Base-by-base conservation (phyloP, 2,888 invertebrate species). In the Yponomeuta malinellus region DNA sequence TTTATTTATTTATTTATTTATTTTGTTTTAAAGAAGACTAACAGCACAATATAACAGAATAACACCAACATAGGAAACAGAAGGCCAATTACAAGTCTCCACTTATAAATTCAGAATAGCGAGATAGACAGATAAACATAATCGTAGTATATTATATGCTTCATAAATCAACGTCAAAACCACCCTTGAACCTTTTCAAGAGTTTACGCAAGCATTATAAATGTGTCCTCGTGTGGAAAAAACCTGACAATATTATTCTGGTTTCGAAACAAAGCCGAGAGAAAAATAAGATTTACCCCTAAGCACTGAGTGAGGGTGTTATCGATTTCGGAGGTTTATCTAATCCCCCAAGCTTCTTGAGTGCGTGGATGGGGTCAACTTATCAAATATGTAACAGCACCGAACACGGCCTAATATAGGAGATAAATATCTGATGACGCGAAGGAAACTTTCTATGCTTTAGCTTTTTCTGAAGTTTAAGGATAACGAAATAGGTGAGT, bases 311-410 rank as follows among this genome's bases (percentile, higher is more conserved):
- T 59, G 52, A 59, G 52, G 52, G 52, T 15, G 52, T 65, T 65
- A 65, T 65, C 65, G 65, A 65, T 65, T 65, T 65, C 29, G 65
- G 33, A 15, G 65, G 65, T 29, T 65, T 65, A 12, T 29, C 65
- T 65, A 65, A 65, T 65, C 65, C 65, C 29, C 65, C 33, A 65
- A 65, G 65, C 29, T 65, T 65, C 29, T 31, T 31, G 33, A 65
- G 31, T 65, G 65, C 33, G 65, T 29, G 65, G 65, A 65, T 29
- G 29, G 65, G 31, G 31, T 65, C 65, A 31, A 10, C 65, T 65
- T 33, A 65, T 65, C 65, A 65, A 65, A 65, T 65, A 65, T 65
- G 65, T 65, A 65, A 33, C 65, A 12, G 23, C 15, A 10, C 15
- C 29, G 33, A 65, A 65, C 29, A 65, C 65, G n/a, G 65, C 65